Percentiles rank a stretch among this genome's conserved stretches.
Conservation (phyloP, 2,797 vertebrate genomes). For the Threskiornis aethiopicus region DNA sequence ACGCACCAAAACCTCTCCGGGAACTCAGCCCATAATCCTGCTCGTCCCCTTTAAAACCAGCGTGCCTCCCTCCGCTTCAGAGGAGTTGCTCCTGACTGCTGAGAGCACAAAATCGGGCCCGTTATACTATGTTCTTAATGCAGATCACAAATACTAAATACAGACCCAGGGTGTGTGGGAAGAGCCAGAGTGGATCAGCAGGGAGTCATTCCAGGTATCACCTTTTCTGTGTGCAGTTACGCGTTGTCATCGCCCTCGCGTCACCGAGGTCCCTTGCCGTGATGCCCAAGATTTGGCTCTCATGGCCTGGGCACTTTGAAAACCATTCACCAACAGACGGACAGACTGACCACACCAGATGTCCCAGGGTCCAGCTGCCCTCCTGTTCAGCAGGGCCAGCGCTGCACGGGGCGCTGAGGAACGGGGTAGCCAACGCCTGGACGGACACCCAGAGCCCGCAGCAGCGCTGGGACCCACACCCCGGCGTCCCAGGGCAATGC, state of each 20-base stretch:
- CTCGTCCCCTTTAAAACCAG: too few species aligned
- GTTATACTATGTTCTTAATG: fast-evolving
- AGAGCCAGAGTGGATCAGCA: background rate
- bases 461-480: fast-evolving
- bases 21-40: background rate
- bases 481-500: fast-evolving
- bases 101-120: background rate
- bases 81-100: background rate
- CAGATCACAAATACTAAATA: background rate
- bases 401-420: fast-evolving
- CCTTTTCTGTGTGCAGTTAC: fast-evolving
- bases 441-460: fast-evolving
- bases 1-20: fast-evolving
- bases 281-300: background rate
- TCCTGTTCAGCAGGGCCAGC: fast-evolving
- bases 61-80: background rate
- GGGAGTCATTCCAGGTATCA: background rate
- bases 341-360: fast-evolving
- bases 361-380: background rate
- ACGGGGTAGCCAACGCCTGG: fast-evolving
- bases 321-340: background rate
- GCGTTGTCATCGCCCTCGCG: fast-evolving
- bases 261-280: background rate
- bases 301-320: background rate
- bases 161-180: background rate